Evolutionary conservation across 1,140 invertebrate genomes (phyloP), one percentile per base, ranked within the genome.

Genomic region (Orchesella cincta): DNA sequence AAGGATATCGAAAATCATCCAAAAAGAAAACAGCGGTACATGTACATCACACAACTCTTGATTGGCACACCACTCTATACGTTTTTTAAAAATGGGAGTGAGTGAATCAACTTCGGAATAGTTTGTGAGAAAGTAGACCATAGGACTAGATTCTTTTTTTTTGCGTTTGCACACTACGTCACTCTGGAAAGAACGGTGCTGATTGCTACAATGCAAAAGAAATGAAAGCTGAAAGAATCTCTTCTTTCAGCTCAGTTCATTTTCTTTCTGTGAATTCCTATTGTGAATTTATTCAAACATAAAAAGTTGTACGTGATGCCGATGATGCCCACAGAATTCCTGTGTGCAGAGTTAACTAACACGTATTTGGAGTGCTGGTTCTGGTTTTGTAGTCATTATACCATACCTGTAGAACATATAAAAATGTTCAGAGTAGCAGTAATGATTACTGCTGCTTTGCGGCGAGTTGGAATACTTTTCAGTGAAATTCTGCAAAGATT

Each of bases 381-480:
- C 52, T 57, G 52, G 14, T 12, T 57, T 57, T 57, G n/a, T 46
- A 12, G 52, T 57, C 52, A 57, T 8, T 3, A 12, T 18, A 57
- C 12, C 5, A 57, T 18, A 26, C 8, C 5, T 57, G 23, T 57
- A 12, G 23, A 57, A 57, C 52, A n/a, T 57, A 57, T 26, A 57
- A 57, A 57, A 5, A 57, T 57, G 18, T 46, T 12, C 23, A 26
- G 52, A 14, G 39, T 46, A 46, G 5, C 23, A n/a, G n/a, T 57
- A 23, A 57, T 57, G 52, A 57, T n/a, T 8, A 57, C 8, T n/a
- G 23, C 52, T n/a, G n/a, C 18, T 57, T 57, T 57, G 52, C 52
- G 52, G 52, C 52, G 52, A 57, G 52, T 57, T 57, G 52, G 52
- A 57, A 57, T 57, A 57, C 52, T 57, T 57, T 57, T 57, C 52